Conservation (phyloP, 2,797 vertebrate genomes). For the Rhinatrema bivittatum region DNA sequence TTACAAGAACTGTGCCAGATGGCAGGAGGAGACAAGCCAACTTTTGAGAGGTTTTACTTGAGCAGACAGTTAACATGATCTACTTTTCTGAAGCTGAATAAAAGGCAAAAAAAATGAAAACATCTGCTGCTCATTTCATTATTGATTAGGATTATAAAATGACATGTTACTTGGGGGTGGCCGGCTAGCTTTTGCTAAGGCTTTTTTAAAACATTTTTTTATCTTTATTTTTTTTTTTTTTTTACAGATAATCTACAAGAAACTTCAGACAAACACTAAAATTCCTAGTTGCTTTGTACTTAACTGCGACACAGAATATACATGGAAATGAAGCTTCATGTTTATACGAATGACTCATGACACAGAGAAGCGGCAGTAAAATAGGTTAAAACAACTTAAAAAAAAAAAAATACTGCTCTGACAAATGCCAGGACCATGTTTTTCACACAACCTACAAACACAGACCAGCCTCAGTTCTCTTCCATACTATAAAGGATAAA, state of each 20-base stretch:
- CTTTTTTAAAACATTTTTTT: no score
- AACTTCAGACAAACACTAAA: background rate
- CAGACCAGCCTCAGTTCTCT: no score
- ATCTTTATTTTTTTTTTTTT: background rate
- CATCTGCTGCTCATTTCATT: constrained; percentile 25
- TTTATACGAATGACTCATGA: no score
- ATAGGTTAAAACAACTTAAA: no score
- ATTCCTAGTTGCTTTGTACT: constrained; percentile 7
- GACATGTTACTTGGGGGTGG: background rate
- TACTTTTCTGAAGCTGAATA: constrained; percentile 26
- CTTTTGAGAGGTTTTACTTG: constrained; percentile 27
- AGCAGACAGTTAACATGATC: constrained; percentile 21
- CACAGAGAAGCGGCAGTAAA: no score
- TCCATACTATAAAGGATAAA: no score
- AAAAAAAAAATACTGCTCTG: no score
- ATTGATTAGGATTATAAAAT: constrained; percentile 14
- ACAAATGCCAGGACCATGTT: no score
- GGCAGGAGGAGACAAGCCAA: constrained; percentile 27
- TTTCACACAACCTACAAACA: no score
- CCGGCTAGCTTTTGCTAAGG: no score
- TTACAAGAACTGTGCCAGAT: constrained; percentile 33
- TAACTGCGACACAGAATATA: background rate
- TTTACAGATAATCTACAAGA: background rate
- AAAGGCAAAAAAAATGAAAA: constrained; percentile 30
- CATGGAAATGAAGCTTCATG: background rate